These are phyloP conservation scores for Pygocentrus nattereri DNA, from an alignment of 2,797 vertebrate genomes.

Conservation along the genomic window DNA sequence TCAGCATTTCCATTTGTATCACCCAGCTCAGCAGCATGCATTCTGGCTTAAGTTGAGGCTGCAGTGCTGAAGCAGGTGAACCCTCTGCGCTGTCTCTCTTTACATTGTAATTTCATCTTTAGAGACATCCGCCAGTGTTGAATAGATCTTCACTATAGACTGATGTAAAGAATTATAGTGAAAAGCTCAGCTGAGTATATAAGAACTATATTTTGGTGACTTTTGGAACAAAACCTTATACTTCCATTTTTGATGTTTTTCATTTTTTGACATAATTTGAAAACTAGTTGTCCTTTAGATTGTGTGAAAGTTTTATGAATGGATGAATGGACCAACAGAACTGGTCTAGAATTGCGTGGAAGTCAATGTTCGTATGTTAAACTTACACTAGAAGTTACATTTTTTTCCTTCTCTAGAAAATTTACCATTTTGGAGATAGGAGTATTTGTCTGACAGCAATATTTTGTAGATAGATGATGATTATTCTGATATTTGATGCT, in stretches of 20 bases:
- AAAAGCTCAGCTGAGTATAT: not conserved
- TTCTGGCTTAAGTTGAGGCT: conserved; percentile 60
- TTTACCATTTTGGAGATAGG: too few relatives aligned
- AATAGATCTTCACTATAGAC: conserved; percentile 14
- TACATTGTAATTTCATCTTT: conserved; percentile 52
- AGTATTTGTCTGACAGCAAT: too few relatives aligned
- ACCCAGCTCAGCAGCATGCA: conserved; percentile 61
- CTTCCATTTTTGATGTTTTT: too few relatives aligned
- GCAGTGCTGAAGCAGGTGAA: conserved; percentile 51
- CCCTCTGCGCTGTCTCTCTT: conserved; percentile 56
- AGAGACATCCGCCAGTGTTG: not conserved
- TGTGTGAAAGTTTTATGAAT: too few relatives aligned
- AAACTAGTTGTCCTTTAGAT: too few relatives aligned
- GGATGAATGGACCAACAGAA: too few relatives aligned
- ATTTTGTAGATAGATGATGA: not conserved
- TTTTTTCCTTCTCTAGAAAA: too few relatives aligned
- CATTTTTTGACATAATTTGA: too few relatives aligned
- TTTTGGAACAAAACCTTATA: too few relatives aligned
- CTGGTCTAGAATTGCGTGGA: too few relatives aligned
- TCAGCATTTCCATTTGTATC: conserved; percentile 81
- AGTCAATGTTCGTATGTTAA: too few relatives aligned
- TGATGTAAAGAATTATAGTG: not conserved
- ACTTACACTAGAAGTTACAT: too few relatives aligned
- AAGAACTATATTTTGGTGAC: not conserved
- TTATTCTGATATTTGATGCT: not conserved